Evolutionary conservation across 2,113 vertebrate species (phyloP), one percentile per base, ranked within the genome.

Genomic region (Daubentonia madagascariensis): DNA sequence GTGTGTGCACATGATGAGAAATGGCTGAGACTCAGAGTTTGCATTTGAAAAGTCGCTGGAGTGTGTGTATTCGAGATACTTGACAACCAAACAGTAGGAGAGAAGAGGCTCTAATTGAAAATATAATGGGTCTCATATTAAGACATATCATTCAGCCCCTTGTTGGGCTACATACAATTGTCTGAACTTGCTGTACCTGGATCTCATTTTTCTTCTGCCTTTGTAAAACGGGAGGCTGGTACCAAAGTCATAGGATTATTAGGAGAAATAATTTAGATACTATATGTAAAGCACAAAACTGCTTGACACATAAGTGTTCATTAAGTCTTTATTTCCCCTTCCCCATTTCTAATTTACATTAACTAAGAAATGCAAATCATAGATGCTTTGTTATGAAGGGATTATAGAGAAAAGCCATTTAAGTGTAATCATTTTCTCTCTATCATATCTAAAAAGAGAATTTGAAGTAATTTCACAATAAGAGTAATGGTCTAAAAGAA

Each of bases 131-230:
- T 2, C 17, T 32, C 6, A 12, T 22, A 5, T 22, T 37, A 76
- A 37, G 8, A 8, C 2, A 61, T n/a, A 10, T 35, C 48, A 14
- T n/a, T 68, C 23, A 28, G 0, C 1, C 8, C 3, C 40, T 87
- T 25, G 1, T 6, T 0, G 35, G 8, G 20, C n/a, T 86, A 1
- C 37, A 20, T 40, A 5, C 3, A 4, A 13, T 32, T n/a, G 3
- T 35, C 13, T 48, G 50, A 93, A 3, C 0, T 30, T 3, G 4
- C 8, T 16, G 20, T 63, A 9, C 3, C 43, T 1, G 4, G 59
- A 23, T 28, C 22, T 18, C 37, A 54, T 68, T 75, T 67, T 48
- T 61, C n/a, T 50, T 18, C 45, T 48, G 45, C 35, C 11, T 23
- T 35, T 67, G 20, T 67, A 16, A n/a, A 45, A 59, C n/a, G 43